Evolutionary conservation across 1,140 invertebrate genomes (phyloP).

Genomic region (Carposina sasakii): DNA sequence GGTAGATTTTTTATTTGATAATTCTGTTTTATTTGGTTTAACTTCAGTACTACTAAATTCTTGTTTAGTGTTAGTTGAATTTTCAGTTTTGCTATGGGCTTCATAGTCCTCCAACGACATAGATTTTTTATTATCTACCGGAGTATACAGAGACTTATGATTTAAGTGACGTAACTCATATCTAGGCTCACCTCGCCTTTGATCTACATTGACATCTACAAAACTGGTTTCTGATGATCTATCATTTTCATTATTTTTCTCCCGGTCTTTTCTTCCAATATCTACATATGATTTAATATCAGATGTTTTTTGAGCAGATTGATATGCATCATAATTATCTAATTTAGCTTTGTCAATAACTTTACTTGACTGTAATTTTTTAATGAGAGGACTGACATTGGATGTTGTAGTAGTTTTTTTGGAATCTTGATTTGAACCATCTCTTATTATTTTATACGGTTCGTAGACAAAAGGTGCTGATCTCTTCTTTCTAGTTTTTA

Average conservation of each 20-base stretch:
- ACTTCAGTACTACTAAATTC: slow-evolving; percentile 1
- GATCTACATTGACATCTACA: slow-evolving; percentile 47
- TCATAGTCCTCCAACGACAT: slow-evolving; percentile 51
- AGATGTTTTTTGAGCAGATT: slow-evolving; percentile 38
- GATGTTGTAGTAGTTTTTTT: slow-evolving; percentile 54
- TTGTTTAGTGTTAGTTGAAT: slow-evolving; percentile 6
- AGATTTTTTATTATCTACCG: slow-evolving; percentile 49
- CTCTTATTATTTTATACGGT: slow-evolving; percentile 66
- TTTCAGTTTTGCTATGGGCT: slow-evolving; percentile 24
- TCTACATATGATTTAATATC: slow-evolving; percentile 48
- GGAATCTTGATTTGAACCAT: slow-evolving; percentile 49
- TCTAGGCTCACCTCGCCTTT: slow-evolving; percentile 52
- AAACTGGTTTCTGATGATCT: slow-evolving; percentile 30
- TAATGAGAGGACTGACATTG: slow-evolving; percentile 64
- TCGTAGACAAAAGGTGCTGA: slow-evolving; percentile 61
- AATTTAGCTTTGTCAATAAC: slow-evolving; percentile 46
- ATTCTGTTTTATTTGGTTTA: slow-evolving; percentile 9
- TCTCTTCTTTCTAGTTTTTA: slow-evolving; percentile 52
- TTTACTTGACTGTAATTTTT: slow-evolving; percentile 54
- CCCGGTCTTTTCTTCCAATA: slow-evolving; percentile 52
- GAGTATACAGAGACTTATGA: slow-evolving; percentile 55
- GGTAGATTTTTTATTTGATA: slow-evolving; percentile 18
- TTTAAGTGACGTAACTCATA: slow-evolving; percentile 53
- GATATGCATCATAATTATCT: slow-evolving; percentile 40
- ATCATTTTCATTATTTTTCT: slow-evolving; percentile 20